Evolutionary conservation across 1,140 invertebrate genomes (phyloP), one percentile per base, ranked within the genome.

Genomic region (Hermetia illucens): DNA sequence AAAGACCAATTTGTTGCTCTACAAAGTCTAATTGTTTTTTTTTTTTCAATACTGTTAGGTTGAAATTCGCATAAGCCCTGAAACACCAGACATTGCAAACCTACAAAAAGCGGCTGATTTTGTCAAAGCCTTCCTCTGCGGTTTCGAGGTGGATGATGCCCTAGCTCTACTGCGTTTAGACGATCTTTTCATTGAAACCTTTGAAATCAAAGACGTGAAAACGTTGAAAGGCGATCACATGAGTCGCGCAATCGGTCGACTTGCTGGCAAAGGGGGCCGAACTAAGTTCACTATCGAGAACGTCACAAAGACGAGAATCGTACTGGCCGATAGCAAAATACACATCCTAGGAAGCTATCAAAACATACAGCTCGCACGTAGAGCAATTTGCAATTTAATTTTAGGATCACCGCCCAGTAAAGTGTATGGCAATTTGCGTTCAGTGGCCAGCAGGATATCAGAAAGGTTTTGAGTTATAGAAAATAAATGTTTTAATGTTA

Each of bases 261-360:
- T 99, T 30, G 95, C 95, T 12, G 96, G 96, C 1, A 97, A 98
- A 69, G 86, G 90, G 41, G 96, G 95, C 16, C 75, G 88, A 43
- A 98, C 92, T 3, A 98, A 96, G 58, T 97, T 89, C 52, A 96
- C 93, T 3, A 98, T 99, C 55, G 95, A 99, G 69, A 99, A 99
- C 66, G 89, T 88, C 0, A 98, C 95, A 8, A 98, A 96, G 66
- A 98, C 94, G 1, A 78, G 96, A 63, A 97, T 99, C 51, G 89
- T 99, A 16, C 62, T 99, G 36, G 94, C 94, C 29, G 93, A 98
- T 55, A 77, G 73, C 42, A 96, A 95, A 73, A 86, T 99, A 45
- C 94, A 99, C 61, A 89, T 98, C 40, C 68, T 99, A 30, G 96
- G 96, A 25, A 94, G 93, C 44, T 98, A 82, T 64, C 88, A 98